Conservation (phyloP, 2,797 vertebrate species). For the Odontamblyopus lacepedii region DNA sequence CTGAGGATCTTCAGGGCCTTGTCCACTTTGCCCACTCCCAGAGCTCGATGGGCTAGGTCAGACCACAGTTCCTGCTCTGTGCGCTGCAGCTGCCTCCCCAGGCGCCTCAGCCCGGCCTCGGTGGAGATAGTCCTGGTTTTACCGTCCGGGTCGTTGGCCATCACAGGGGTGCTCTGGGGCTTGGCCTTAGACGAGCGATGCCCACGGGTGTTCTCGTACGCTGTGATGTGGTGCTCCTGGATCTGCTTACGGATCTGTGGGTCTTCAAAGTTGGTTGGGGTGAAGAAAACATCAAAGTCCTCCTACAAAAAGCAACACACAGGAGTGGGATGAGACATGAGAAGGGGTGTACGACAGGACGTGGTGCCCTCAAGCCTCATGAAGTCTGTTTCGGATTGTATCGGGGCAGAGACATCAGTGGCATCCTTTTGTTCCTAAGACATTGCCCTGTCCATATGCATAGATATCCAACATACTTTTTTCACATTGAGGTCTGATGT, state of each 20-base stretch:
- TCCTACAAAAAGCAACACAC: conserved; percentile 71
- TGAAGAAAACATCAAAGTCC: conserved; percentile 89
- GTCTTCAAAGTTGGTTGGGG: conserved; percentile 83
- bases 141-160: conserved; percentile 56
- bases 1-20: conserved; percentile 87
- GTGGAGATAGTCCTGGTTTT: conserved; percentile 69
- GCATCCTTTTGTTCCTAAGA: too few species aligned
- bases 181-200: conserved; percentile 48
- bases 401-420: too few species aligned
- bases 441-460: too few species aligned
- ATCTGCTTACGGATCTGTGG: conserved; percentile 78
- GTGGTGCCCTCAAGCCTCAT: too few species aligned
- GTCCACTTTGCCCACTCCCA: conserved; percentile 82
- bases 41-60: conserved; percentile 82
- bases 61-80: conserved; percentile 84
- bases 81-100: conserved; percentile 83
- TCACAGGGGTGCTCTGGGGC: conserved; percentile 30
- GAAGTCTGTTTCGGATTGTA: too few species aligned
- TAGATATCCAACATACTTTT: too few species aligned
- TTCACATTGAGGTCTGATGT: too few species aligned
- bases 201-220: conserved; percentile 76
- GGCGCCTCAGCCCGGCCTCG: conserved; percentile 77
- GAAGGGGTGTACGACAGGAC: too few species aligned
- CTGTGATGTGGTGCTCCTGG: conserved; percentile 83
- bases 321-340: not conserved